Evolutionary conservation across 2,113 vertebrate species (phyloP).

Genomic region (Eudyptes chrysolophus): DNA sequence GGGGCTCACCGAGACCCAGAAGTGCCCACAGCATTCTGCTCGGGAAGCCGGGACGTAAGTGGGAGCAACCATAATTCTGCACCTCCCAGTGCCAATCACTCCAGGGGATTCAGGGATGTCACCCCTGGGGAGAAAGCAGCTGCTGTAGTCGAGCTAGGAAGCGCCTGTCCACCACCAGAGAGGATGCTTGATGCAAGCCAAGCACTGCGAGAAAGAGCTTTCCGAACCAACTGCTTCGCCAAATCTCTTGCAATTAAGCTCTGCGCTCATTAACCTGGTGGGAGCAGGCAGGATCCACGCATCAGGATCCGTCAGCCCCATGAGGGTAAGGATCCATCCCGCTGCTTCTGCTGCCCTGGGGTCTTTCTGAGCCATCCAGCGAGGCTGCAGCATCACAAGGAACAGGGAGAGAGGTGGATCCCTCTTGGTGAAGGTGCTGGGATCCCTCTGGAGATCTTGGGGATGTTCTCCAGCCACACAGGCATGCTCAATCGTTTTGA

Average conservation of each 20-base stretch:
- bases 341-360: background rate
- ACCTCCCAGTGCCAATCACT: background rate
- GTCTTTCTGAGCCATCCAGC: background rate
- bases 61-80: background rate
- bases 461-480: background rate
- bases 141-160: background rate
- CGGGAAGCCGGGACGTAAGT: accelerated
- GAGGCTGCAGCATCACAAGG: background rate
- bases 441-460: background rate
- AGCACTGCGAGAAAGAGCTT: background rate
- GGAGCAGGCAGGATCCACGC: background rate
- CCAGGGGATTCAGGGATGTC: background rate
- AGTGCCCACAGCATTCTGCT: background rate
- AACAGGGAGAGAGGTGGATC: background rate
- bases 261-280: background rate
- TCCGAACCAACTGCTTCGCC: background rate
- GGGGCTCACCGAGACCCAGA: background rate
- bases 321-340: background rate
- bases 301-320: background rate
- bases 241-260: background rate
- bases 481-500: accelerated
- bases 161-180: background rate
- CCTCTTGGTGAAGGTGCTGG: background rate
- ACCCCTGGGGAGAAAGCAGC: background rate
- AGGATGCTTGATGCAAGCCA: background rate